A percentile compares a stretch with the other conserved stretches of the same genome.
These are phyloP conservation scores for Bombylius major DNA, from an alignment of 2,888 invertebrate species.

Conservation along the genomic window DNA sequence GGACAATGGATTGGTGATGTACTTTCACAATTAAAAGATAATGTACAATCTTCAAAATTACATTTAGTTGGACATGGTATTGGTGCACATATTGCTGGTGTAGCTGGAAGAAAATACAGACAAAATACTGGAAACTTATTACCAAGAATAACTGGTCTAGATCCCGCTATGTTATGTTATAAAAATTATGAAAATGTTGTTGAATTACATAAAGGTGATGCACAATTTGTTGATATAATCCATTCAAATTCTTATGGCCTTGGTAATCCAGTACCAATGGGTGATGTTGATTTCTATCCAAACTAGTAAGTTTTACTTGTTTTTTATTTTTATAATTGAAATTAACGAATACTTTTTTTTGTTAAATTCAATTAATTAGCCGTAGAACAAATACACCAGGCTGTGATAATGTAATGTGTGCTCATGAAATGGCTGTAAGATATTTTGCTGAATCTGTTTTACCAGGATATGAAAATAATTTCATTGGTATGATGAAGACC, in stretches of 20 bases:
- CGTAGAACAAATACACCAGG: conserved; percentile 25
- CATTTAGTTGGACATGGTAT: conserved; percentile 29
- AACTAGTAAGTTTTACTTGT: conserved; percentile 17
- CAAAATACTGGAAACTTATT: conserved; percentile 26
- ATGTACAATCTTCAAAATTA: conserved; percentile 23
- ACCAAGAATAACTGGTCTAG: conserved; percentile 32
- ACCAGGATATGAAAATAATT: conserved; percentile 30
- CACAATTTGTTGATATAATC: conserved; percentile 30
- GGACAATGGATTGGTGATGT: conserved; percentile 5
- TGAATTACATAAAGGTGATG: conserved; percentile 30
- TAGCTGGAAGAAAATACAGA: conserved; percentile 26
- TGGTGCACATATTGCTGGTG: conserved; percentile 31
- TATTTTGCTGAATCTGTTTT: conserved; percentile 33
- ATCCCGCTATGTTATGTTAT: conserved; percentile 25
- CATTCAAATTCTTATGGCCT: conserved; percentile 21
- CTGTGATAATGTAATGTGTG: conserved; percentile 26
- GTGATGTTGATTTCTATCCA: conserved; percentile 33
- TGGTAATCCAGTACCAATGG: conserved; percentile 21
- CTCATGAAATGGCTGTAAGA: conserved; percentile 26
- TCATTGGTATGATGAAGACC: conserved; percentile 28
- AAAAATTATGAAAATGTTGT: conserved; percentile 19
- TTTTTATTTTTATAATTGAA: no score
- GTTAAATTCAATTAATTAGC: conserved; percentile 8
- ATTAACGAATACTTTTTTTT: no score
- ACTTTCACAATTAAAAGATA: neutral